Evolutionary conservation across 2,888 invertebrate genomes (phyloP), one percentile per base, ranked within the genome.

Genomic region (Coronaproctus castanopsis): DNA sequence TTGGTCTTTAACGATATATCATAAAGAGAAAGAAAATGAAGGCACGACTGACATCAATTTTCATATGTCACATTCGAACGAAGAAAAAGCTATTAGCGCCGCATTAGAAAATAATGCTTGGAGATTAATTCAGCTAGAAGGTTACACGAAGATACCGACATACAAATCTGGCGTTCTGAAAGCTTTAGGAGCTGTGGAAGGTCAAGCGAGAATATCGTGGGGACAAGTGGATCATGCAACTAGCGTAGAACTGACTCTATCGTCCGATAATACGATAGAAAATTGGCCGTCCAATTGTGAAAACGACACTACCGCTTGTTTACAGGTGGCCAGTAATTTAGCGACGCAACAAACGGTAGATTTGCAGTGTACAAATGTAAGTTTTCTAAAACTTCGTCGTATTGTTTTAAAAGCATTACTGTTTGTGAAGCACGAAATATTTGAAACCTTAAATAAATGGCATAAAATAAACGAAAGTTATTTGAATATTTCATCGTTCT

Each of bases 41-140:
- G 66, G 66, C 49, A 66, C 66, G 54, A 63, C 64, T 19, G 65
- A 66, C 57, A 55, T 67, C 24, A 60, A 64, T 19, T 66, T 67
- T 55, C 65, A 65, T 57, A 57, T 67, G 20, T 63, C 64, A 55
- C 65, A 67, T 53, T 55, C 62, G n/a, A 53, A 55, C 52, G 21
- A 52, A 49, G 58, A 54, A 54, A 49, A 55, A 5, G 61, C 58
- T 3, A 56, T 52, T 8, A 48, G 60, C 54, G 57, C 56, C 50
- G 58, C 63, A 10, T 53, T 62, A 8, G 58, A 56, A 20, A 64
- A 63, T 36, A 64, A 64, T 49, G 65, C 64, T 52, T 67, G 67
- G 67, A 57, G 67, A 49, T 64, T 67, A n/a, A 62, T 67, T n/a
- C 65, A 65, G 61, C 60, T 67, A n/a, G 67, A 67, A 58, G 67